Evolutionary conservation across 2,888 invertebrate species (phyloP), one percentile per base, ranked within the genome.

Genomic region (Theodoxus fluviatilis): DNA sequence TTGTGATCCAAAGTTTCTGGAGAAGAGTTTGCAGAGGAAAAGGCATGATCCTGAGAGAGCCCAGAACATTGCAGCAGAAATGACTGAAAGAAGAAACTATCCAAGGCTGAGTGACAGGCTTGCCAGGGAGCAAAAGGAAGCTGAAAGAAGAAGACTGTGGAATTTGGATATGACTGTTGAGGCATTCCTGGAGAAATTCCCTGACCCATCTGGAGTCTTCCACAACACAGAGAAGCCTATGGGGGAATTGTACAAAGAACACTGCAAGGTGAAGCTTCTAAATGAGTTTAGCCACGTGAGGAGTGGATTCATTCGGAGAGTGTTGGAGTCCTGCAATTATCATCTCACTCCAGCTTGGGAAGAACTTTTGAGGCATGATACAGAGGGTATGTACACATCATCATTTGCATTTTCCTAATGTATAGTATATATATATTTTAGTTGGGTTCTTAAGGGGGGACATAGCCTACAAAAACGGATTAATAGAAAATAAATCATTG

Each of bases 1-100:
- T 65, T 84, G 84, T 78, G 83, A 85, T 74, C 84, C 82, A 15
- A 82, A 83, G 70, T 84, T 79, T 74, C 64, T 85, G 18, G 81
- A 75, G 73, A 75, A 83, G 35, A 73, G 76, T 61, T 73, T 85
- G 33, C 78, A 80, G 67, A 65, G 70, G 9, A 71, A 67, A 47
- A 67, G 74, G 25, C 67, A 76, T 67, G 75, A 75, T n/a, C 65
- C 71, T 31, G 78, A 81, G 12, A 74, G 81, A 35, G 76, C 80
- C n/a, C 74, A 76, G 68, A 76, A 75, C 18, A 67, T 84, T 35
- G 81, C 83, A 12, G 72, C 78, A 40, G 71, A 76, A 18, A 74
- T 84, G 76, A 79, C 83, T 74, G 83, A 83, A 57, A 70, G 70
- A 33, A 75, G 69, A 61, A 74, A 80, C 69, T 83, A 83, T 74